Evolutionary conservation across 2,888 invertebrate species (phyloP), one percentile per base, ranked within the genome.

Genomic region (Sycophila texana): DNA sequence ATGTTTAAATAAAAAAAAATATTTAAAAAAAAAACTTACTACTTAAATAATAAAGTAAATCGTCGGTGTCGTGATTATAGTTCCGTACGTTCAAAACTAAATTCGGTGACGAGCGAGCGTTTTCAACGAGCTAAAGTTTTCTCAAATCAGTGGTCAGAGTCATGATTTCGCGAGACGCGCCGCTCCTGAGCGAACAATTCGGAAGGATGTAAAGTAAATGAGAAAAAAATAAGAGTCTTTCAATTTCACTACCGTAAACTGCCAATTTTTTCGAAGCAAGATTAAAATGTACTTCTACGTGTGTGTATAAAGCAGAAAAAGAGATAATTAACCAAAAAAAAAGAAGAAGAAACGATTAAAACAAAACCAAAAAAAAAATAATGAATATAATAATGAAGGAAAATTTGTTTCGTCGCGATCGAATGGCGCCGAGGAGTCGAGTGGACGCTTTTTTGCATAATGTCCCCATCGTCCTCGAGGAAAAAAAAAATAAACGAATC

Each of bases 171-270:
- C 22, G 30, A 78, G 57, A 53, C 26, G 49, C 53, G 22, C 20
- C 20, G 22, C 39, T 18, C 18, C 16, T 51, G 16, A 66, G 66
- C 22, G 16, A 51, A 16, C 39, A 55, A 47, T 39, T 16, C 10
- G 30, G 49, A 51, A 20, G 26, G 51, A 49, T 67, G 22, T 67
- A 61, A 71, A 61, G 47, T 18, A 26, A 60, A 49, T 49, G 26
- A 68, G 63, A 55, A 57, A 81, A 75, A 77, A 84, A 85, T 78
- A 39, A 39, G 81, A 87, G 86, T 87, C 87, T 87, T 87, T 88
- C 87, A 86, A 85, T 85, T 88, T 84, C 65, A 87, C 86, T 87
- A 87, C 84, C 84, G 84, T 88, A 79, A 79, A 87, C 88, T 88
- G 88, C 87, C 88, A 87, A 86, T 86, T 86, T 86, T 86, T 87